phyloP scores from a whole-genome alignment of 35 echinoderm and acorn worm species.

The Chiridota heheva region DNA sequence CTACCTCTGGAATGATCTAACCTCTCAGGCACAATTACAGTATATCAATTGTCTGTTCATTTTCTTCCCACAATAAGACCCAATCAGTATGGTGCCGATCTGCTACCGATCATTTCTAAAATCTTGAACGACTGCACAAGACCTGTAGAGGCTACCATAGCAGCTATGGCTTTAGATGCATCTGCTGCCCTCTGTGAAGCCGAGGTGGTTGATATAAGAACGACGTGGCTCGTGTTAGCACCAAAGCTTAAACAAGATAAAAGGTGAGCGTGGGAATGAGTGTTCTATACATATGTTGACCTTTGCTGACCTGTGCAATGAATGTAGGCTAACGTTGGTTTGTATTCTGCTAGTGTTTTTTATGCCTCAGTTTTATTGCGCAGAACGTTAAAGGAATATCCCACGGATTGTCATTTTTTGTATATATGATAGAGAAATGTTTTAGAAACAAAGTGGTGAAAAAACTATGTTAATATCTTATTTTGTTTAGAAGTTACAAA shows the following conservation, averaged over 20 bases:
- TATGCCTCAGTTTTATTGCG: background rate
- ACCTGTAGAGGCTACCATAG: conserved; percentile 46
- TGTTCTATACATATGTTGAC: background rate
- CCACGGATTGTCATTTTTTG: too few relatives aligned
- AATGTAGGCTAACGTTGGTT: background rate
- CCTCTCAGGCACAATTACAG: too few relatives aligned
- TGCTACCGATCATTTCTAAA: conserved; percentile 65
- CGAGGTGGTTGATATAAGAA: conserved; percentile 72
- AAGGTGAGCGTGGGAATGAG: background rate
- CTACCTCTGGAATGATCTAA: too few relatives aligned
- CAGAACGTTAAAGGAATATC: background rate
- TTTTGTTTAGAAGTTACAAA: too few relatives aligned
- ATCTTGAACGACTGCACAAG: conserved; percentile 62
- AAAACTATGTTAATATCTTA: too few relatives aligned
- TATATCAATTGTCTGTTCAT: background rate
- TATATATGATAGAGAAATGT: too few relatives aligned
- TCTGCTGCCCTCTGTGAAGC: conserved; percentile 46
- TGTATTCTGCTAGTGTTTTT: background rate
- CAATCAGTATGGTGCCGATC: conserved; percentile 70
- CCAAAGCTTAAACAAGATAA: conserved; percentile 50
- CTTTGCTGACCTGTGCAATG: background rate
- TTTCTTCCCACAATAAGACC: conserved; percentile 21
- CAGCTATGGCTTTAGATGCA: conserved; percentile 63
- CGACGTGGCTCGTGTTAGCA: conserved; percentile 63
- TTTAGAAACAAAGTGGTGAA: too few relatives aligned